phyloP scores from a whole-genome alignment of 2,888 invertebrate genomes.

The Prenolepis imparis region DNA sequence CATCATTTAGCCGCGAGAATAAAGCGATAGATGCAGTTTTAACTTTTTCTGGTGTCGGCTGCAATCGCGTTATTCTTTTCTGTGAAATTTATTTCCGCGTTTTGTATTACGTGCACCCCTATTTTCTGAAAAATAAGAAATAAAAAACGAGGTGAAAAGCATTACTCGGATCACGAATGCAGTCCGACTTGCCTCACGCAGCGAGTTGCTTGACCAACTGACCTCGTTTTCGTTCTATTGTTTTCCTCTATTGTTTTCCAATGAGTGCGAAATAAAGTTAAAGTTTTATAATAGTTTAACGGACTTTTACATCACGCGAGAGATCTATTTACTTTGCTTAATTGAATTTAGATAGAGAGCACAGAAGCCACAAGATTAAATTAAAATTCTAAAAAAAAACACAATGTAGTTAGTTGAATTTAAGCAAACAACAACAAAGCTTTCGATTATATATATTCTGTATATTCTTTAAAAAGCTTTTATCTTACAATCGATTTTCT shows the following conservation, averaged over 20 bases:
- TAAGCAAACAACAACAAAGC: neutral
- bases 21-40: neutral
- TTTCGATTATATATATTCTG: neutral
- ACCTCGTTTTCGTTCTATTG: neutral
- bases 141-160: neutral
- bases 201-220: conserved; percentile 18
- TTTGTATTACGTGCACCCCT: conserved; percentile 13
- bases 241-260: conserved; percentile 9
- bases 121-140: conserved; percentile 17
- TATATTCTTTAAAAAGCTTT: neutral
- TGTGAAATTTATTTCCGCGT: conserved; percentile 7
- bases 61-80: conserved; percentile 23
- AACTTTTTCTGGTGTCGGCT: neutral
- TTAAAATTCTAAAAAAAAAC: neutral
- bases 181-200: conserved; percentile 20
- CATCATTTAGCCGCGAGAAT: neutral
- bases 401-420: neutral
- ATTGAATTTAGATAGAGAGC: conserved; percentile 1
- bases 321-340: conserved; percentile 1
- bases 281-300: conserved; percentile 7
- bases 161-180: neutral
- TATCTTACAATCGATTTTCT: neutral
- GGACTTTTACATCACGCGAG: neutral
- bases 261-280: conserved; percentile 3
- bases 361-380: neutral